Evolutionary conservation across 2,888 invertebrate genomes (phyloP).

Genomic region (Orchesellides sinensis): DNA sequence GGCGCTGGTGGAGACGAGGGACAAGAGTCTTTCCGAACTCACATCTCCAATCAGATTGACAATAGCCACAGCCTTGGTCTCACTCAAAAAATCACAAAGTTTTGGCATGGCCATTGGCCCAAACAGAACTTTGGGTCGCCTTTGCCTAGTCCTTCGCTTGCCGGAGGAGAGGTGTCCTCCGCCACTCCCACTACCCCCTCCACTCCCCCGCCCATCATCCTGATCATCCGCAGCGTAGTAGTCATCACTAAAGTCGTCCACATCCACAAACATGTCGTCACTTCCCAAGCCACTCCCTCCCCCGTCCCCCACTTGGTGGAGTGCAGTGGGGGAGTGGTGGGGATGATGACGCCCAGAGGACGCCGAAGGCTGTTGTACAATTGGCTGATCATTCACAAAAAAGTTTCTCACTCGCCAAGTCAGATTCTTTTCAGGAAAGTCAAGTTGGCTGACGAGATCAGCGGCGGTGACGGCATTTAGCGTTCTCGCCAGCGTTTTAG

Average conservation of each 20-base stretch:
- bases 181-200: constrained; percentile 42
- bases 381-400: constrained; percentile 58
- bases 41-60: constrained; percentile 71
- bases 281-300: constrained; percentile 50
- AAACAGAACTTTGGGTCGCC: constrained; percentile 53
- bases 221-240: constrained; percentile 53
- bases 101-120: constrained; percentile 67
- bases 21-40: constrained; percentile 70
- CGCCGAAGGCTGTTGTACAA: neutral
- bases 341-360: too few species aligned
- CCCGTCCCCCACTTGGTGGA: constrained; percentile 24
- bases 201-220: constrained; percentile 21
- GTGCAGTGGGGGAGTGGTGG: constrained; percentile 13
- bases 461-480: constrained; percentile 68
- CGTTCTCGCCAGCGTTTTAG: constrained; percentile 69
- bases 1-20: constrained; percentile 67
- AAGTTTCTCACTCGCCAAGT: constrained; percentile 71
- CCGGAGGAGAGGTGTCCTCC: constrained; percentile 3
- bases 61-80: constrained; percentile 70
- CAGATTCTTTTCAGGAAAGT: constrained; percentile 64
- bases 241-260: constrained; percentile 51
- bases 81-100: constrained; percentile 70
- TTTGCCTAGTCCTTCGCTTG: constrained; percentile 14
- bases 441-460: constrained; percentile 58
- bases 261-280: constrained; percentile 33